Percentiles rank a stretch among this genome's conserved stretches.
Conservation (phyloP, 2,113 vertebrate genomes). For the Calidris pugnax region DNA sequence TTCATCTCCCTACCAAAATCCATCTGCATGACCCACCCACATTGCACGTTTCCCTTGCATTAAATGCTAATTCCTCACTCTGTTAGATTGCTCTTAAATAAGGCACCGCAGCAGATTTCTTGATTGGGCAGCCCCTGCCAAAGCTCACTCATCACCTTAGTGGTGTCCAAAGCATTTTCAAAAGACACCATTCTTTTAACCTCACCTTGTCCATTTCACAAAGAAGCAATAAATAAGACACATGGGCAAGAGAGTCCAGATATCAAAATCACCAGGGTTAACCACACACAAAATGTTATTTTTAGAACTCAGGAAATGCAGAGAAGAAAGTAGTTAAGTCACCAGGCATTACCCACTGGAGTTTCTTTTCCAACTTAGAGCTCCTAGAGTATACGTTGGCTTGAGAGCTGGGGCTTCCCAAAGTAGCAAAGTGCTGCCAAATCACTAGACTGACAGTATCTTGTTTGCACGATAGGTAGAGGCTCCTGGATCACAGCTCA, state of each 20-base stretch:
- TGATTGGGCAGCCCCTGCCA: slow-evolving; percentile 17
- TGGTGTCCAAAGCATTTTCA: slow-evolving; percentile 10
- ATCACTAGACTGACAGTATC: neutral
- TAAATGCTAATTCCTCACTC: slow-evolving; percentile 38
- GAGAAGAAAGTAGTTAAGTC: neutral
- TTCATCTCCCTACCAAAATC: neutral
- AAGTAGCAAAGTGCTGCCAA: neutral
- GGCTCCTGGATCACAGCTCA: neutral
- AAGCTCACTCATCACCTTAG: slow-evolving; percentile 15
- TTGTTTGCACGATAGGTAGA: neutral
- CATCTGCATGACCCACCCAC: slow-evolving; percentile 18
- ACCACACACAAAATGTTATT: neutral
- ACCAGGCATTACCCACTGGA: neutral
- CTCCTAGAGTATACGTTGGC: neutral
- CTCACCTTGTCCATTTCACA: neutral
- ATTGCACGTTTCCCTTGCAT: neutral
- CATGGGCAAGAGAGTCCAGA: neutral
- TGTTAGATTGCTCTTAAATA: neutral
- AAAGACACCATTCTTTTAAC: neutral
- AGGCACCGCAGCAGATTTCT: slow-evolving; percentile 7
- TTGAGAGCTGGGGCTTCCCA: neutral
- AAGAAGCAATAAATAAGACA: neutral
- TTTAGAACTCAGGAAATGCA: neutral
- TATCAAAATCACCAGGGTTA: neutral
- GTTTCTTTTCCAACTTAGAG: neutral